Evolutionary conservation across 2,888 invertebrate genomes (phyloP).

Genomic region (Cryptocephalus primarius): DNA sequence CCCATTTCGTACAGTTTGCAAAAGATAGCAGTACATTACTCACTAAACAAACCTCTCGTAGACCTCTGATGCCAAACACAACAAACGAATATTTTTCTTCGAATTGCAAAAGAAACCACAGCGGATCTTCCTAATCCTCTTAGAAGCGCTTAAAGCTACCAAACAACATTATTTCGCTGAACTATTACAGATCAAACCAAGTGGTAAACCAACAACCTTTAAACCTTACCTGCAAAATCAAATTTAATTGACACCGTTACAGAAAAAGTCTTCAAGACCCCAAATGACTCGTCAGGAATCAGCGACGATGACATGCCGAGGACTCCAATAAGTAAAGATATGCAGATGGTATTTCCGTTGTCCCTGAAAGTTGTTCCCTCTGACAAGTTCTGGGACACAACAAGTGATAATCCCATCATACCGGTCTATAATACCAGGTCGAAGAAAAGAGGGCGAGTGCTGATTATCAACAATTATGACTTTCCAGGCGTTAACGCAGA

Average conservation of each 20-base stretch:
- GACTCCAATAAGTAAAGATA: too few relatives aligned
- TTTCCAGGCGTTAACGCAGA: conserved; percentile 34
- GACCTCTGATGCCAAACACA: conserved; percentile 17
- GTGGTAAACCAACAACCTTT: conserved; percentile 1
- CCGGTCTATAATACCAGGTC: conserved; percentile 42
- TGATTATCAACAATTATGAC: conserved; percentile 51
- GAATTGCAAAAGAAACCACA: conserved; percentile 16
- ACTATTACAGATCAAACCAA: conserved; percentile 1
- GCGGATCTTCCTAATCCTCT: conserved; percentile 11
- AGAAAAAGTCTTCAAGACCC: background rate
- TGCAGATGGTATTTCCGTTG: too few relatives aligned
- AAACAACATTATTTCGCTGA: conserved; percentile 13
- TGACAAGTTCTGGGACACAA: conserved; percentile 16
- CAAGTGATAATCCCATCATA: conserved; percentile 17
- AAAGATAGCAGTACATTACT: background rate
- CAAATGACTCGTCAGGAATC: background rate
- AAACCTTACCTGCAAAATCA: too few relatives aligned
- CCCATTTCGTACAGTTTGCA: too few relatives aligned
- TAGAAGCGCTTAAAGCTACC: conserved; percentile 14
- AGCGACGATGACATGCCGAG: too few relatives aligned
- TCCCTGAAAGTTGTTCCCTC: conserved; percentile 10
- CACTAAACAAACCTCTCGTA: conserved; percentile 3
- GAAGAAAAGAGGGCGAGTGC: conserved; percentile 45
- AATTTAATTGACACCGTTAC: too few relatives aligned
- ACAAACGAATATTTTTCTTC: conserved; percentile 19